phyloP scores from a whole-genome alignment of 1,140 invertebrate genomes.

The Trichonephila inaurata region DNA sequence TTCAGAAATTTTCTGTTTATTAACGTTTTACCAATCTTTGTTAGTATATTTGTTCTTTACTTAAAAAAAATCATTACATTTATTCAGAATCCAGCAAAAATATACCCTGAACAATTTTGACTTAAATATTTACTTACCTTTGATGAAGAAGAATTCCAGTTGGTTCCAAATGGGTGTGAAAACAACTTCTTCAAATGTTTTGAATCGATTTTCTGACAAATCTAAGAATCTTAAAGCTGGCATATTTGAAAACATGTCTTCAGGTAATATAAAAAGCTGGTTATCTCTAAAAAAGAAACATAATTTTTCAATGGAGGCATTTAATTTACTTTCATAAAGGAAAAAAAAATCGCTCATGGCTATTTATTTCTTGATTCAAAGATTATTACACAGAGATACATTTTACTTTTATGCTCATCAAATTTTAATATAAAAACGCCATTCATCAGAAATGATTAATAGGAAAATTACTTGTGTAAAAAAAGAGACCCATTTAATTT shows the following conservation, averaged over 20 bases:
- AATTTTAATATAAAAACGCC: too few relatives aligned
- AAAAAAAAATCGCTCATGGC: too few relatives aligned
- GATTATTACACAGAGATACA: too few relatives aligned
- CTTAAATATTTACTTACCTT: background rate
- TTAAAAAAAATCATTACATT: too few relatives aligned
- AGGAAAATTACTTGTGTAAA: too few relatives aligned
- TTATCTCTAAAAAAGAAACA: constrained; percentile 27
- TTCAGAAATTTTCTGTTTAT: too few relatives aligned
- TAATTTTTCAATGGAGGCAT: background rate
- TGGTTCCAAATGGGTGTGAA: constrained; percentile 35
- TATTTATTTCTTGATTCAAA: background rate
- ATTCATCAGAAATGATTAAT: too few relatives aligned
- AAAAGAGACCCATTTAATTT: too few relatives aligned
- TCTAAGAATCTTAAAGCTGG: constrained; percentile 44
- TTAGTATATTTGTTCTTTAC: too few relatives aligned
- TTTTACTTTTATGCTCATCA: too few relatives aligned
- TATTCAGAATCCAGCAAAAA: too few relatives aligned
- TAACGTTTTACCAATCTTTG: too few relatives aligned
- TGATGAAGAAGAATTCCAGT: constrained; percentile 29
- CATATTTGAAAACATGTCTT: constrained; percentile 62
- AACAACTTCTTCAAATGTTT: constrained; percentile 8
- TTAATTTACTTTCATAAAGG: background rate
- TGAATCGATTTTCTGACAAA: constrained; percentile 35
- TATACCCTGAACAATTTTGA: background rate
- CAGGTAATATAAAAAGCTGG: constrained; percentile 37